phyloP scores from a whole-genome alignment of 2,797 vertebrate genomes.

The Taenioides sp. region DNA sequence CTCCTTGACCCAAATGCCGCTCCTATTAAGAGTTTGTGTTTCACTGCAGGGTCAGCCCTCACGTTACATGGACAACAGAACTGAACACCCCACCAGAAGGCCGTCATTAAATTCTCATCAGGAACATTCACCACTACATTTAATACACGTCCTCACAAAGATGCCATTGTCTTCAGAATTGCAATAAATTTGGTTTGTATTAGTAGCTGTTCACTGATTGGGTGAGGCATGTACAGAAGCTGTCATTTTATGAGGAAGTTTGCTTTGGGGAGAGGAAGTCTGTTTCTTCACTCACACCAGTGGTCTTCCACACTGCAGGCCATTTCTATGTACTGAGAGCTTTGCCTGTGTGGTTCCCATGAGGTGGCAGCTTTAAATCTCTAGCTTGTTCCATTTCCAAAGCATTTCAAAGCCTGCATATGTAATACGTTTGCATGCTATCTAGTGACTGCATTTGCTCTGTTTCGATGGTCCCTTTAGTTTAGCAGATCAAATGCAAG shows the following conservation, averaged over 20 bases:
- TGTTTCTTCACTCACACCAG: conserved; percentile 41
- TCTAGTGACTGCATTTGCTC: conserved; percentile 46
- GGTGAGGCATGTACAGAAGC: conserved; percentile 24
- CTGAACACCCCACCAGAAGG: conserved; percentile 37
- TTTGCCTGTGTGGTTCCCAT: conserved; percentile 27
- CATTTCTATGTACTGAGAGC: conserved; percentile 13
- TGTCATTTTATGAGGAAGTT: conserved; percentile 7
- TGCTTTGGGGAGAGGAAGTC: conserved; percentile 28
- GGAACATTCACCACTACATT: conserved; percentile 43
- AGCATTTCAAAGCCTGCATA: background rate
- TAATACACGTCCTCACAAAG: conserved; percentile 42
- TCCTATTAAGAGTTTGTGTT: conserved; percentile 25
- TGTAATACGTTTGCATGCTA: background rate
- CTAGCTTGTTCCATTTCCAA: conserved; percentile 12
- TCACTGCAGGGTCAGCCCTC: conserved; percentile 30
- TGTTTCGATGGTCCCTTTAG: conserved; percentile 13
- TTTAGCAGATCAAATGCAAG: conserved; percentile 38
- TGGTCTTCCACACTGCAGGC: conserved; percentile 38
- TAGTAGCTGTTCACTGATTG: background rate
- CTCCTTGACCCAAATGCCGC: conserved; percentile 21
- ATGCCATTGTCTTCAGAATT: conserved; percentile 39
- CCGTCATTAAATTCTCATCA: conserved; percentile 58
- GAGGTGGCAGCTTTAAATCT: conserved; percentile 30
- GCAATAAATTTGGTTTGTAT: conserved; percentile 30
- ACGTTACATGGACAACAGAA: conserved; percentile 27